Base-by-base conservation (phyloP, 2,888 invertebrate species). In the Omphaloscelis lunosa region DNA sequence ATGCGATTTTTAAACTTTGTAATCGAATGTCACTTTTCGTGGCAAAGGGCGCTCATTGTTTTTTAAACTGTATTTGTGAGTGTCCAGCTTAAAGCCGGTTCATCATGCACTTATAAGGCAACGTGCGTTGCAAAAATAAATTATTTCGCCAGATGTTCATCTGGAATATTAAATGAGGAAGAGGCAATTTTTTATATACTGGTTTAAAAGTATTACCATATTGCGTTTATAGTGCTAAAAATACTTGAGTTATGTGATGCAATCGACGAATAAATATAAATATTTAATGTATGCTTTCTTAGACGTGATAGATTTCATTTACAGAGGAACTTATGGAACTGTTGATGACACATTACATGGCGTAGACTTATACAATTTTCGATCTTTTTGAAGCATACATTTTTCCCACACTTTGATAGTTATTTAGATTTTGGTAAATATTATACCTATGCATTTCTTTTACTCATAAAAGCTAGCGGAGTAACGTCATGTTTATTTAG, bases 61-160 rank as follows among this genome's bases (percentile, higher is more conserved):
- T 53, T 73, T 74, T n/a, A 34, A 70, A 15, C 39, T 39, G 45
- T 77, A n/a, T 72, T 66, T 70, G 63, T 72, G 29, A 79, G 75
- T 82, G 75, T 69, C 75, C 78, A 75, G 79, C 27, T 72, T 59
- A 53, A 62, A 72, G 75, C 67, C 75, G 68, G 84, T 78, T 77
- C 82, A 68, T 74, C 76, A 76, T 66, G 77, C 77, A 72, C 86
- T 51, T 88, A 75, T 72, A 86, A 77, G 77, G 89, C 65, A 62
- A 75, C 80, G 72, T 80, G 63, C 77, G 83, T 86, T 84, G 53
- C 78, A 69, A 81, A 76, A 72, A 77, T 72, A 79, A 86, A 86
- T 86, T 79, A 85, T 71, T 82, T 82, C 27, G 67, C 87, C 88
- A 89, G 89, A 88, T 88, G 90, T 80, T 78, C 83, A 75, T 75